Conservation (phyloP, 2,888 invertebrate species). For the Mayetiola destructor region DNA sequence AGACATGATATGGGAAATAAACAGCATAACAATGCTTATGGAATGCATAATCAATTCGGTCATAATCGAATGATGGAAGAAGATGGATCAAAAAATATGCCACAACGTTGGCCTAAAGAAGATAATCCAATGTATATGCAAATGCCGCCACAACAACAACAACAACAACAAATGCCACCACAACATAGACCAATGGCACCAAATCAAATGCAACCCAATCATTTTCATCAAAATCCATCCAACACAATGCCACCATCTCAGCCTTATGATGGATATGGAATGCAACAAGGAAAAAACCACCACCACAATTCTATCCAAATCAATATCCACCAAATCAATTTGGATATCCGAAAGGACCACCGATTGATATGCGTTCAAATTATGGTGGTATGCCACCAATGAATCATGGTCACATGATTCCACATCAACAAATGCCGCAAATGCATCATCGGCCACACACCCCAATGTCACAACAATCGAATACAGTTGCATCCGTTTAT, state of each 20-base stretch:
- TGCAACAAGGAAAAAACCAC: too few species aligned
- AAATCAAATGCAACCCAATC: slow-evolving; percentile 21
- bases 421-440: background rate
- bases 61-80: slow-evolving; percentile 14
- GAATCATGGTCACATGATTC: background rate
- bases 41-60: slow-evolving; percentile 13
- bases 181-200: background rate
- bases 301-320: slow-evolving; percentile 32
- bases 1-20: background rate
- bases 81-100: too few species aligned
- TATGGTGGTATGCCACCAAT: slow-evolving; percentile 15
- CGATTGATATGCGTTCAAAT: slow-evolving; percentile 14
- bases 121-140: too few species aligned
- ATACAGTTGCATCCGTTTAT: slow-evolving; percentile 29
- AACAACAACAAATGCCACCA: slow-evolving; percentile 8
- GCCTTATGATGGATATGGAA: background rate
- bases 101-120: too few species aligned
- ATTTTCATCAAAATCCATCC: slow-evolving; percentile 28
- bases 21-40: too few species aligned
- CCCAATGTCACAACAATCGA: slow-evolving; percentile 20
- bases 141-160: slow-evolving; percentile 10
- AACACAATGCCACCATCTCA: background rate
- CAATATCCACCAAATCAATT: slow-evolving; percentile 25
- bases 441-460: slow-evolving; percentile 9
- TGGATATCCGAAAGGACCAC: slow-evolving; percentile 19